Conservation (phyloP, 2,888 invertebrate genomes). For the Thera britannica region DNA sequence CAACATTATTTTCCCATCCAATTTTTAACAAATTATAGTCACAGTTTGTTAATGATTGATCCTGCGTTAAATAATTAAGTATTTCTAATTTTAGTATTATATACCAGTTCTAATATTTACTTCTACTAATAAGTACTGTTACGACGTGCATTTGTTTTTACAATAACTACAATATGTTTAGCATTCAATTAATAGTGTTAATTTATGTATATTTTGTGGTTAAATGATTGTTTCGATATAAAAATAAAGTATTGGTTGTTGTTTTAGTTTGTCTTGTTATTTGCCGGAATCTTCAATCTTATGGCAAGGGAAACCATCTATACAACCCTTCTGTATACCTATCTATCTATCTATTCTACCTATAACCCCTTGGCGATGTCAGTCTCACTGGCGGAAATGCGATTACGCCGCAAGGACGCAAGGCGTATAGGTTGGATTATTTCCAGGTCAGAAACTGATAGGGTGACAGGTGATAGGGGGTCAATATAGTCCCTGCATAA, state of each 20-base stretch:
- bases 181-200: no score
- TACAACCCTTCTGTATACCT: no score
- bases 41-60: conserved; percentile 1
- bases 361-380: no score
- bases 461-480: no score
- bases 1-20: background rate
- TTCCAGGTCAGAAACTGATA: no score
- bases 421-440: no score
- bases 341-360: no score
- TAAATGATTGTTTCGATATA: background rate
- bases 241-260: conserved; percentile 1
- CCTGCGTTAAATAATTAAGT: conserved; percentile 20
- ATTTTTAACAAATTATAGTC: background rate
- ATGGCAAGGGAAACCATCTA: no score
- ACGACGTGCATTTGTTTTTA: background rate
- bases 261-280: background rate
- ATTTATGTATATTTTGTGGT: background rate
- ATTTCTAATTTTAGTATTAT: conserved; percentile 30
- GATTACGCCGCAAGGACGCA: no score
- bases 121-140: background rate
- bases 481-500: no score
- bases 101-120: conserved; percentile 4
- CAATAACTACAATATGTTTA: background rate
- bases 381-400: no score
- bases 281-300: background rate